Evolutionary conservation across 1,140 invertebrate species (phyloP), one percentile per base, ranked within the genome.

Genomic region (Sycobia sp.): DNA sequence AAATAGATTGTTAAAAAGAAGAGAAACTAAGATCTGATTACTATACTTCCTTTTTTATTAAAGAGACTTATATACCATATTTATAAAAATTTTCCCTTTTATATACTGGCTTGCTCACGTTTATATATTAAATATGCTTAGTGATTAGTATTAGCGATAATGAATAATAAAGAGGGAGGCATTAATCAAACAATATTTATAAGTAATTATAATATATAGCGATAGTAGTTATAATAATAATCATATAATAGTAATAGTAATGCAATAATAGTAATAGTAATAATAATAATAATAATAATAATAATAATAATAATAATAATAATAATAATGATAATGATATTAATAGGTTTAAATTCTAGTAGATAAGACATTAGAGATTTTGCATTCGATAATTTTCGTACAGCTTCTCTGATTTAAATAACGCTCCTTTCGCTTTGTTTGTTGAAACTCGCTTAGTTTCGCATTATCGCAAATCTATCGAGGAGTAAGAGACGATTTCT

Each of bases 171-270:
- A 67, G 54, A 68, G 56, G 57, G 58, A 51, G 67, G 59, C 69
- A 69, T 78, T 76, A 75, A 78, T 76, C 73, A 74, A 77, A 75
- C 66, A 69, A 80, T 78, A 73, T 69, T 68, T 62, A 73, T 74
- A 73, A 68, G 63, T 69, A 69, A 65, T 67, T 67, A 72, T 70
- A 69, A 69, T 65, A 63, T 66, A 66, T 68, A 72, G 50, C 67
- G 57, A 65, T 59, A 56, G 62, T 59, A 63, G 61, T 67, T 65
- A 65, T 47, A 62, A 63, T 68, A 57, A 69, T 65, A 54, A 68
- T 67, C 68, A 60, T 66, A 69, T 59, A 63, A 68, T 67, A 66
- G 53, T 69, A 67, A 68, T 70, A 72, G 66, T 67, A 68, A 66
- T 67, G 38, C 55, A 69, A 71, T 60, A 38, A 62, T 66, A 58